These are phyloP conservation scores for Gila robusta DNA, from an alignment of 2,797 vertebrate species.

Conservation along the genomic window DNA sequence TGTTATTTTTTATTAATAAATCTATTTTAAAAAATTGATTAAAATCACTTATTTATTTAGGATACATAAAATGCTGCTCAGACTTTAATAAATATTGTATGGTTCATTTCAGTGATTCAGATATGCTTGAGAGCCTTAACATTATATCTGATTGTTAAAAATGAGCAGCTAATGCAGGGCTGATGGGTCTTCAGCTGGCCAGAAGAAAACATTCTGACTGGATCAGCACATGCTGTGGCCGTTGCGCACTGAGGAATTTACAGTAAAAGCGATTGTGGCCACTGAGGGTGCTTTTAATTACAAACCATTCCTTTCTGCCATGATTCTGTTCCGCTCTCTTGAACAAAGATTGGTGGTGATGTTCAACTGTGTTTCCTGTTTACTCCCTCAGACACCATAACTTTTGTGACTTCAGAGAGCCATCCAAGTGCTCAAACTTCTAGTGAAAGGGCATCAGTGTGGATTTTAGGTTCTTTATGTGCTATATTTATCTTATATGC, in stretches of 20 bases:
- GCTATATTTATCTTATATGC: background rate
- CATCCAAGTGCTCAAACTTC: background rate
- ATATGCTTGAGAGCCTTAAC: background rate
- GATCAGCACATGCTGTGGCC: slow-evolving; percentile 10
- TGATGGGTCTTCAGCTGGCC: slow-evolving; percentile 1
- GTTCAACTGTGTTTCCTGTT: slow-evolving; percentile 71
- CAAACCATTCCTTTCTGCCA: slow-evolving; percentile 64
- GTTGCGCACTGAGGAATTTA: slow-evolving; percentile 37
- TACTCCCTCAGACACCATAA: slow-evolving; percentile 63
- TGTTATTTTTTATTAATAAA: background rate
- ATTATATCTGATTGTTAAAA: slow-evolving; percentile 14
- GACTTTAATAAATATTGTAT: background rate
- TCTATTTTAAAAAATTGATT: background rate
- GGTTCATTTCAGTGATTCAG: background rate
- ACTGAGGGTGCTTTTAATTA: slow-evolving; percentile 56
- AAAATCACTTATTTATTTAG: background rate
- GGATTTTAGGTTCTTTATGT: background rate
- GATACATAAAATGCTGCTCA: background rate
- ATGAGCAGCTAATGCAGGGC: slow-evolving; percentile 17
- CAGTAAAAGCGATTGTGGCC: slow-evolving; percentile 16
- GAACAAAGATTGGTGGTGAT: slow-evolving; percentile 61
- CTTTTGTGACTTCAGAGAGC: slow-evolving; percentile 38
- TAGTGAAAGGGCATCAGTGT: background rate
- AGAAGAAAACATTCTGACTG: slow-evolving; percentile 24
- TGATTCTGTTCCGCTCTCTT: slow-evolving; percentile 64